These are phyloP conservation scores for Erethizon dorsatum DNA, from an alignment of 2,797 vertebrate genomes.

Conservation along the genomic window DNA sequence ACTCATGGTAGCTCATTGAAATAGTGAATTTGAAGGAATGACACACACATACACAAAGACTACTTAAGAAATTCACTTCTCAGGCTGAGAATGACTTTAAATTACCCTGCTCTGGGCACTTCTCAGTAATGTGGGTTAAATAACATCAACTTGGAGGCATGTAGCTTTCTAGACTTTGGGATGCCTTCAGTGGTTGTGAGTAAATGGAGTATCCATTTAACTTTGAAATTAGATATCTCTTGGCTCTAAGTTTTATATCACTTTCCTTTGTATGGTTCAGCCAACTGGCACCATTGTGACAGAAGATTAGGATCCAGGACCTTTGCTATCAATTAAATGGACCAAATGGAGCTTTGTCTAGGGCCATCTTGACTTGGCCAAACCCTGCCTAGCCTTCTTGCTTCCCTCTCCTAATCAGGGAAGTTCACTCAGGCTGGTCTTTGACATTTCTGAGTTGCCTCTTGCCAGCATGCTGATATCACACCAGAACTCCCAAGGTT, in stretches of 20 bases:
- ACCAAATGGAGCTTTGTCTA: not conserved
- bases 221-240: conserved; percentile 1
- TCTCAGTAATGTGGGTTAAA: conserved; percentile 15
- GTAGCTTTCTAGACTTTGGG: conserved; percentile 13
- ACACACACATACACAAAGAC: not conserved
- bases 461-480: not conserved
- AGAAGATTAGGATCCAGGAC: not conserved
- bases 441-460: not conserved
- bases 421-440: not conserved
- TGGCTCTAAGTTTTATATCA: not conserved
- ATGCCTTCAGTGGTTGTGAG: not conserved
- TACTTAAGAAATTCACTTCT: not conserved
- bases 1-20: not conserved
- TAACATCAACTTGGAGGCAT: not conserved
- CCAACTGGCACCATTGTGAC: not conserved
- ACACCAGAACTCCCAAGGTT: not conserved
- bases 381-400: not conserved
- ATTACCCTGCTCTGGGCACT: not conserved
- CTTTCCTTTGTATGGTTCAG: not conserved
- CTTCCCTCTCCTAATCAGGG: not conserved
- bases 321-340: not conserved
- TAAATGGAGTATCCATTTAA: not conserved
- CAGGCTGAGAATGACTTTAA: not conserved
- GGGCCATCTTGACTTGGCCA: not conserved
- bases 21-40: not conserved